Base-by-base conservation (phyloP, 2,113 vertebrate species). In the Gambusia affinis region DNA sequence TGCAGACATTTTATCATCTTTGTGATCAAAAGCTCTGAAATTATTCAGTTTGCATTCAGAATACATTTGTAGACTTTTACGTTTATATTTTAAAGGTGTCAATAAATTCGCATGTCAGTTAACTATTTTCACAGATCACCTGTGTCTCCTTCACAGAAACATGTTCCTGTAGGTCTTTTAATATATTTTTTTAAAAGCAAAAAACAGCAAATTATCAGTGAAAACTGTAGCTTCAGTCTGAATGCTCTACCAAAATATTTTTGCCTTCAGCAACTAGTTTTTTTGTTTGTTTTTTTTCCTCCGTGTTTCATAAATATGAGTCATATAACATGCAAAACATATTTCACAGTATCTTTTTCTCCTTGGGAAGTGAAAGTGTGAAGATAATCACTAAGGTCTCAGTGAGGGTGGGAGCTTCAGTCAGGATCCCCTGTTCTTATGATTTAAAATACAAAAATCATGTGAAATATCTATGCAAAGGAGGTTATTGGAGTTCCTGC, bases 401-500 rank as follows among this genome's bases (percentile, higher is more conserved):
- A 70, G 83, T 83, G 29, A 72, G 69, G 8, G 12, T 2, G 63
- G 79, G 73, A 81, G 6, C 3, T 17, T 81, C 85, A 0, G 33
- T 90, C 37, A 47, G 73, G 4, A 81, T 92, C 30, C 87, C 87
- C 37, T 92, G 88, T 83, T 68, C 78, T 0, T 92, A 89, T 75
- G 4, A 29, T 1, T 6, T 10, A 10, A 0, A 14, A 1, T 82
- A 87, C 28, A 42, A 0, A 33, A 31, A 62, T 37, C 0, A 84
- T 44, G 73, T 85, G 6, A 91, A 91, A 31, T 87, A 72, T 64
- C 64, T 90, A 19, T 91, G 90, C 80, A 2, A 47, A 73, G 87
- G 82, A 67, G n/a, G 17, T 12, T 0, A 0, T 0, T 81, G 70
- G 72, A 0, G 0, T 0, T 1, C 0, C 17, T 91, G 87, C 63